Percentiles rank a stretch among this genome's conserved stretches.
Conservation (phyloP, 2,888 invertebrate species). For the Leptinotarsa juncta region DNA sequence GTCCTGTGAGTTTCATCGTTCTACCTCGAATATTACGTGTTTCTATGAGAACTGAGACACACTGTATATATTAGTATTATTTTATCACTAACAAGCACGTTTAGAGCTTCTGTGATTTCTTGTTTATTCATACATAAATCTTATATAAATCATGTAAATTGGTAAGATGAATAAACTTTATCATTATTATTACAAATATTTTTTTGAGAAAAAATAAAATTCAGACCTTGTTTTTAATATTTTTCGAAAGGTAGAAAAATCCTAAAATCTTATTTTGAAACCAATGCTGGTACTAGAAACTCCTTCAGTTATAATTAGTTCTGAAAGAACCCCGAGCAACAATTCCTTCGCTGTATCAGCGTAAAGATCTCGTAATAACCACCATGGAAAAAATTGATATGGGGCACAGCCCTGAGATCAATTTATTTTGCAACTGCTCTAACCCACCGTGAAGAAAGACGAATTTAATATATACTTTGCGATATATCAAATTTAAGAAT, state of each 20-base stretch:
- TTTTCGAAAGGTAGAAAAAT: not conserved
- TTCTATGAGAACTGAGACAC: no score
- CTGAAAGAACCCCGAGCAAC: not conserved
- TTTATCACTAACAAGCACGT: no score
- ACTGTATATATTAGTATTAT: no score
- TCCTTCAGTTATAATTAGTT: not conserved
- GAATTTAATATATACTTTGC: conserved; percentile 12
- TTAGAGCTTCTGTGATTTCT: no score
- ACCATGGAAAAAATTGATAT: not conserved
- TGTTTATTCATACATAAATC: no score
- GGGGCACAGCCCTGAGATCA: conserved; percentile 1
- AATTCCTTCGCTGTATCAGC: conserved; percentile 3
- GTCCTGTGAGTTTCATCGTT: no score
- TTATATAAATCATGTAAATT: no score
- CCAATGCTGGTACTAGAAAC: not conserved
- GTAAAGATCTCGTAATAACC: conserved; percentile 8
- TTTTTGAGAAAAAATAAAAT: no score
- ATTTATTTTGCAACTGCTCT: conserved; percentile 8
- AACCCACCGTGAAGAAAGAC: conserved; percentile 16
- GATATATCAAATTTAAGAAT: conserved; percentile 11
- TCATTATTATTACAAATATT: no score
- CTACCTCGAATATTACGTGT: no score
- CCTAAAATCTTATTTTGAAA: not conserved
- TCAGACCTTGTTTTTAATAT: not conserved
- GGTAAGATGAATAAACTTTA: no score